Conservation (phyloP, 2,888 invertebrate genomes). For the Bedellia somnulentella region DNA sequence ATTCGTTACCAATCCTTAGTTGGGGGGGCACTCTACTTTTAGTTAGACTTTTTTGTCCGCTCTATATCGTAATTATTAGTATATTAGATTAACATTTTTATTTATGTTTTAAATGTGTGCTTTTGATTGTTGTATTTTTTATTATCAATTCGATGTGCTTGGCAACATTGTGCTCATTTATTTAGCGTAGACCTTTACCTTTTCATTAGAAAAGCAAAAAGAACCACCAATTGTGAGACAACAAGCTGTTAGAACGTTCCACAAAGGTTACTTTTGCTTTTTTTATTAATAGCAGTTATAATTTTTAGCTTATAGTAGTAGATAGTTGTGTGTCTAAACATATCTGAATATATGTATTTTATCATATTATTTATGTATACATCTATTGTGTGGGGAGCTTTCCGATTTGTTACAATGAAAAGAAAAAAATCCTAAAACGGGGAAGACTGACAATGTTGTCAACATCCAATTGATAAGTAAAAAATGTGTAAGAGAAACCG, state of each 20-base stretch:
- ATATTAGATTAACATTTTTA: constrained; percentile 9
- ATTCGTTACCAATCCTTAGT: too few relatives aligned
- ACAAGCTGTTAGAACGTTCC: constrained; percentile 16
- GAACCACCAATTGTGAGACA: too few relatives aligned
- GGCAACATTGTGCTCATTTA: constrained; percentile 60
- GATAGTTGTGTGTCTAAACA: constrained; percentile 36
- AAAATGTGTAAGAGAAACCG: constrained; percentile 14
- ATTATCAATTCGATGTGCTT: constrained; percentile 55
- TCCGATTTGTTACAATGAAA: too few relatives aligned
- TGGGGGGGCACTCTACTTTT: too few relatives aligned
- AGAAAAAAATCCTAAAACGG: not conserved
- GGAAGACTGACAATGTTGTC: constrained; percentile 50
- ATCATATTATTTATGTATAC: constrained; percentile 18
- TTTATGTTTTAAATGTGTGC: too few relatives aligned
- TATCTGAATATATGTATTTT: constrained; percentile 15
- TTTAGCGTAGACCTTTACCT: constrained; percentile 20
- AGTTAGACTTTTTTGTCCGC: not conserved
- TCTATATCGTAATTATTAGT: constrained; percentile 1
- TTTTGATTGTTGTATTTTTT: constrained; percentile 45
- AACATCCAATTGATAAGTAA: constrained; percentile 50
- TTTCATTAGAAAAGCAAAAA: constrained; percentile 32
- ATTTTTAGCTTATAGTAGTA: constrained; percentile 44
- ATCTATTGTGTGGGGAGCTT: constrained; percentile 18
- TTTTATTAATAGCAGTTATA: constrained; percentile 34
- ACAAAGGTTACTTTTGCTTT: constrained; percentile 36